These are phyloP conservation scores for Drosophila kambysellisi DNA, from an alignment of 2,888 invertebrate species.

Conservation along the genomic window DNA sequence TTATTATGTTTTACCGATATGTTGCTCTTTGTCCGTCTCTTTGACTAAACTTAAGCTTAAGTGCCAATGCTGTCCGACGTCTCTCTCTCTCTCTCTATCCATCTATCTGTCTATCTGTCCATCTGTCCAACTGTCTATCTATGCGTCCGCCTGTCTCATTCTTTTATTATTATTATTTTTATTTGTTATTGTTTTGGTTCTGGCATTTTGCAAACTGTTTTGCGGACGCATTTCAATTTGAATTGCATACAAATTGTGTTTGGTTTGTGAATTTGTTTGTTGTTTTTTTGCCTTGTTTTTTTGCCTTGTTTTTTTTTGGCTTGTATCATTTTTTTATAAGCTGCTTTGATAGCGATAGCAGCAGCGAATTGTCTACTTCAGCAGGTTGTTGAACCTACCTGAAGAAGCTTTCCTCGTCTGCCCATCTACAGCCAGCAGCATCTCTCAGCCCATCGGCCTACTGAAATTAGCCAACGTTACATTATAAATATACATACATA, in stretches of 20 bases:
- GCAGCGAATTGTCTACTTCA: slow-evolving; percentile 26
- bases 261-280: slow-evolving; percentile 14
- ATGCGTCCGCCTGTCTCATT: neutral
- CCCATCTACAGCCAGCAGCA: neutral
- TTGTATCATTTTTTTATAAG: slow-evolving; percentile 16
- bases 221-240: slow-evolving; percentile 45
- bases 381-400: slow-evolving; percentile 64
- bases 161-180: neutral
- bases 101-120: slow-evolving; percentile 16
- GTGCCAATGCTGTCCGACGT: slow-evolving; percentile 32
- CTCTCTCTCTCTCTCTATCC: slow-evolving; percentile 27
- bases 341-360: slow-evolving; percentile 12
- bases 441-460: slow-evolving; percentile 16
- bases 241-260: slow-evolving; percentile 62
- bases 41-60: slow-evolving; percentile 54
- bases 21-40: slow-evolving; percentile 26
- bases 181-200: neutral
- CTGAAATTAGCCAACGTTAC: slow-evolving; percentile 38
- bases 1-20: slow-evolving; percentile 78
- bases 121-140: slow-evolving; percentile 15
- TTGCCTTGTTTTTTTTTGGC: slow-evolving; percentile 7
- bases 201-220: slow-evolving; percentile 32
- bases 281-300: neutral
- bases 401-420: neutral
- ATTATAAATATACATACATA: slow-evolving; percentile 11